Percentiles rank a stretch among this genome's conserved stretches.
phyloP scores from a whole-genome alignment of 2,888 invertebrate species.

The Erebia aethiops region DNA sequence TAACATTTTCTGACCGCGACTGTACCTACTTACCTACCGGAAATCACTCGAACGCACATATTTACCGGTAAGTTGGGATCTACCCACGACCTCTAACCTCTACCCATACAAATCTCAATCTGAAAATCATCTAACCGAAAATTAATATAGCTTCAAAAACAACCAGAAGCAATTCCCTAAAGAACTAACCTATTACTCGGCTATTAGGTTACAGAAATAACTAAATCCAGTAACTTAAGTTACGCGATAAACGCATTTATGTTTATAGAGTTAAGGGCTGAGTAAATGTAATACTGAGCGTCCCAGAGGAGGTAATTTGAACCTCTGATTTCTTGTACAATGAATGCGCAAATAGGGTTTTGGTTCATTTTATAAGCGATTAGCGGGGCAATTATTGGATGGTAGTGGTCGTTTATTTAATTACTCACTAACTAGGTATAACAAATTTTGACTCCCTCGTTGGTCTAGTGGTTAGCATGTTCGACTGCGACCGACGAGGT shows the following conservation, averaged over 20 bases:
- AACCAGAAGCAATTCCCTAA: conserved; percentile 26
- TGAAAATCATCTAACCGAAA: conserved; percentile 15
- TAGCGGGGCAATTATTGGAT: neutral
- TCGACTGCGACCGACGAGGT: too few relatives aligned
- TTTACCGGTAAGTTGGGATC: too few relatives aligned
- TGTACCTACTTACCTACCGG: too few relatives aligned
- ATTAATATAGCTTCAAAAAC: conserved; percentile 35
- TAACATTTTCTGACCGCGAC: too few relatives aligned
- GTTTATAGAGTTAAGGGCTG: neutral
- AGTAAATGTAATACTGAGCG: neutral
- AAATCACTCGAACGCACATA: too few relatives aligned
- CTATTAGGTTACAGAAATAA: conserved; percentile 19
- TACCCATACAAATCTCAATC: neutral
- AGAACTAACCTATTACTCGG: conserved; percentile 24
- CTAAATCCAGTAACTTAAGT: neutral
- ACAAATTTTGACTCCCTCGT: too few relatives aligned
- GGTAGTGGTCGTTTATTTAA: too few relatives aligned
- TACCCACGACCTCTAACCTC: too few relatives aligned
- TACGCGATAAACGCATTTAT: conserved; percentile 10
- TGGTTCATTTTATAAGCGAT: conserved; percentile 12
- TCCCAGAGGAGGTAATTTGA: conserved; percentile 37
- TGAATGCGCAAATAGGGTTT: conserved; percentile 25
- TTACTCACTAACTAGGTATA: too few relatives aligned
- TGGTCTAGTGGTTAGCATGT: too few relatives aligned
- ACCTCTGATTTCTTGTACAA: conserved; percentile 34